Conservation (phyloP, 2,113 vertebrate species). For the Scomber japonicus region DNA sequence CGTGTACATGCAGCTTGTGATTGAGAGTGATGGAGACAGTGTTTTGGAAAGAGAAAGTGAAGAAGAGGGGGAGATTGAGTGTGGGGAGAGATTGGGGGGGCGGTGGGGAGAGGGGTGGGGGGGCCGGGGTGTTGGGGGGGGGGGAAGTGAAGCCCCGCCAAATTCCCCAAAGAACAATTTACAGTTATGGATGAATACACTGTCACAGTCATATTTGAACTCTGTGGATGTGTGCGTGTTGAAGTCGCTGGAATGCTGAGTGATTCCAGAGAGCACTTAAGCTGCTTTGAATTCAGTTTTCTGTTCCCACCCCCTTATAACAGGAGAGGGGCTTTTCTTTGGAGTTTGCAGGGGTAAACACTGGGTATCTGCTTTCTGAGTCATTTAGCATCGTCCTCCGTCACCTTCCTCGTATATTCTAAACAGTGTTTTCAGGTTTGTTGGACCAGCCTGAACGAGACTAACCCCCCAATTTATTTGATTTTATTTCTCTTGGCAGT, state of each 20-base stretch:
- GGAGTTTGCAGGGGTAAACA: conserved; percentile 71
- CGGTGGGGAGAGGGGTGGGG: conserved; percentile 3
- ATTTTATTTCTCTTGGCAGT: conserved; percentile 78
- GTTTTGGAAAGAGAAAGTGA: conserved; percentile 53
- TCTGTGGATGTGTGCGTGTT: conserved; percentile 47
- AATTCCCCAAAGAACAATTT: conserved; percentile 82
- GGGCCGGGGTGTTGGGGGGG: too few species aligned
- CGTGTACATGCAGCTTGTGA: conserved; percentile 50
- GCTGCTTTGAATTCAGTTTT: conserved; percentile 78
- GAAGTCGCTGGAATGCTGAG: conserved; percentile 74
- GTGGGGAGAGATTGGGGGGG: conserved; percentile 12
- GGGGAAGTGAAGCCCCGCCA: conserved; percentile 61
- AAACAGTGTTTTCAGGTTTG: conserved; percentile 78
- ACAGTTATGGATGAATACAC: conserved; percentile 82
- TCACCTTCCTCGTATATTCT: conserved; percentile 68
- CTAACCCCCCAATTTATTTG: conserved; percentile 81
- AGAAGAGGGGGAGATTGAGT: conserved; percentile 33
- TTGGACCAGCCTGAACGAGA: conserved; percentile 70
- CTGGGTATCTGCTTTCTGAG: conserved; percentile 75
- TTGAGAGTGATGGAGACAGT: conserved; percentile 68
- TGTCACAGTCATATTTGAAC: conserved; percentile 77
- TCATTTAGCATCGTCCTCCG: conserved; percentile 73
- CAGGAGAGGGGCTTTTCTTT: conserved; percentile 72
- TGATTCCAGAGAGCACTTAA: conserved; percentile 83
- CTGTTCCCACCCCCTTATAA: conserved; percentile 65